Evolutionary conservation across 2,113 vertebrate species (phyloP).

Genomic region (Xiphorhynchus elegans): DNA sequence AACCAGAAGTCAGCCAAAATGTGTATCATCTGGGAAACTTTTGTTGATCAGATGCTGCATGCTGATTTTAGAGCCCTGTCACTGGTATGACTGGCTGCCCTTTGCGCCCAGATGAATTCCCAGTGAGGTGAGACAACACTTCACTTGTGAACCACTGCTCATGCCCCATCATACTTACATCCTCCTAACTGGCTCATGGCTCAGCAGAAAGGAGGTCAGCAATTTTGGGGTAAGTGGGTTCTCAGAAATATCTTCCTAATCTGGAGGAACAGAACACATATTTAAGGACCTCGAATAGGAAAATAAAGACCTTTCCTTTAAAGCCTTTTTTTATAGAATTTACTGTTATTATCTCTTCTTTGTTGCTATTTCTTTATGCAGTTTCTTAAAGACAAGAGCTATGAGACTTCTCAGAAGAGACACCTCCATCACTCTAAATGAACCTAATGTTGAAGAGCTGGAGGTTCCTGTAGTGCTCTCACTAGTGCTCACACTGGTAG

Average conservation of each 20-base stretch:
- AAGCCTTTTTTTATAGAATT: neutral
- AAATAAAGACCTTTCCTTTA: neutral
- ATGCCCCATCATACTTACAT: neutral
- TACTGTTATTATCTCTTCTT: neutral
- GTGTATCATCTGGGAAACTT: neutral
- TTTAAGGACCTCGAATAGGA: neutral
- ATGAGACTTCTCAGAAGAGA: neutral
- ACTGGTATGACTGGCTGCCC: neutral
- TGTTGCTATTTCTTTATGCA: neutral
- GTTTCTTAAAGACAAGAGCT: neutral
- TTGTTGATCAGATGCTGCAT: neutral
- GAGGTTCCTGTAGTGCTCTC: neutral
- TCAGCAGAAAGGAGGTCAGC: neutral
- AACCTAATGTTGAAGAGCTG: neutral
- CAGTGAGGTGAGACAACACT: neutral
- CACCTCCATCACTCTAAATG: neutral
- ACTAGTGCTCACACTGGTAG: neutral
- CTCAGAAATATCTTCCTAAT: neutral
- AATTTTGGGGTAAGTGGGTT: neutral
- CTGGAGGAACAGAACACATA: neutral
- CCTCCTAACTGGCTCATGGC: neutral
- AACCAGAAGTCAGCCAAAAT: neutral
- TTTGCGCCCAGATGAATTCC: fast-evolving
- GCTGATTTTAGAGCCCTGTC: neutral
- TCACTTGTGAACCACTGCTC: neutral